A percentile compares a stretch with the other conserved stretches of the same genome.
Evolutionary conservation across 1,140 invertebrate species (phyloP).

Genomic region (silkworm (Bombyx mori)): ASM3026992v2 NC_085107.1:2295501-2296000

Average conservation of each 20-base stretch:
- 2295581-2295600: constrained; percentile 7
- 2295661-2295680: constrained; percentile 5
- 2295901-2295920: constrained; percentile 89
- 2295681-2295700: constrained; percentile 2
- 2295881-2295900: constrained; percentile 89
- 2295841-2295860: constrained; percentile 81
- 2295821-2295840: constrained; percentile 77
- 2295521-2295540: no score
- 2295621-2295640: constrained; percentile 17
- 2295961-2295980: constrained; percentile 87
- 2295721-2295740: constrained; percentile 79
- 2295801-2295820: constrained; percentile 90
- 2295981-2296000: constrained; percentile 87
- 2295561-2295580: background rate
- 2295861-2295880: constrained; percentile 92
- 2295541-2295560: no score
- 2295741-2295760: constrained; percentile 84
- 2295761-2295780: constrained; percentile 91
- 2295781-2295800: constrained; percentile 92
- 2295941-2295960: constrained; percentile 84
- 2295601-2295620: constrained; percentile 8
- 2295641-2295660: constrained; percentile 16
- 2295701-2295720: constrained; percentile 8
- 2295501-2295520: no score
- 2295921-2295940: constrained; percentile 90